Evolutionary conservation across 2,113 vertebrate species (phyloP).

Genomic region (Macrotus californicus): DNA sequence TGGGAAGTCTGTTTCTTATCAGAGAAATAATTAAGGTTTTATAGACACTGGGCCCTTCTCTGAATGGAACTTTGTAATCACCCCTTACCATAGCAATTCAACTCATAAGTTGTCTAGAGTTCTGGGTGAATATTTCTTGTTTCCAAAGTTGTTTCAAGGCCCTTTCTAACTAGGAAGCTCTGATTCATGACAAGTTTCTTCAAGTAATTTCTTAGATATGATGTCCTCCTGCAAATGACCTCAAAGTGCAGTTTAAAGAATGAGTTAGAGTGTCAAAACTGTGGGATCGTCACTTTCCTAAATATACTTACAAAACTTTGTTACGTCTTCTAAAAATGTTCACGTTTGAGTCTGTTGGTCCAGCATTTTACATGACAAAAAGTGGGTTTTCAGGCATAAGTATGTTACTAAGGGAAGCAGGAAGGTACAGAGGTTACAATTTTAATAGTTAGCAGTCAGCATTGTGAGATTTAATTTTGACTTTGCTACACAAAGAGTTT

Average conservation of each 20-base stretch:
- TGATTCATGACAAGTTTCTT: neutral
- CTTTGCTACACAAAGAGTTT: neutral
- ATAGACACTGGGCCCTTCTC: neutral
- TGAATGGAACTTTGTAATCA: neutral
- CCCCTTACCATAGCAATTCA: neutral
- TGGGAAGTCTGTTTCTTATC: neutral
- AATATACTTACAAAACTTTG: neutral
- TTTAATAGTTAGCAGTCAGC: neutral
- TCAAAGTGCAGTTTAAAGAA: neutral
- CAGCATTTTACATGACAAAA: neutral
- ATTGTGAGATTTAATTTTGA: neutral
- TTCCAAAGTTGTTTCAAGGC: conserved; percentile 9
- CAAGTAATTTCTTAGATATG: neutral
- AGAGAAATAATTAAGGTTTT: neutral
- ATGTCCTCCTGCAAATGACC: neutral
- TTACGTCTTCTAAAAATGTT: neutral
- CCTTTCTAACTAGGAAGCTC: neutral
- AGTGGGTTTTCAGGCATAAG: neutral
- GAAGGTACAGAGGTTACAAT: neutral
- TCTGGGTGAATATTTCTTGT: neutral
- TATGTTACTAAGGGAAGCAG: neutral
- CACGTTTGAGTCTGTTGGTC: neutral
- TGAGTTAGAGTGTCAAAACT: neutral
- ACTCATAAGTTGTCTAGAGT: neutral
- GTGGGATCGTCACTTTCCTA: neutral